Evolutionary conservation across 2,113 vertebrate species (phyloP).

Genomic region (Carlito syrichta): DNA sequence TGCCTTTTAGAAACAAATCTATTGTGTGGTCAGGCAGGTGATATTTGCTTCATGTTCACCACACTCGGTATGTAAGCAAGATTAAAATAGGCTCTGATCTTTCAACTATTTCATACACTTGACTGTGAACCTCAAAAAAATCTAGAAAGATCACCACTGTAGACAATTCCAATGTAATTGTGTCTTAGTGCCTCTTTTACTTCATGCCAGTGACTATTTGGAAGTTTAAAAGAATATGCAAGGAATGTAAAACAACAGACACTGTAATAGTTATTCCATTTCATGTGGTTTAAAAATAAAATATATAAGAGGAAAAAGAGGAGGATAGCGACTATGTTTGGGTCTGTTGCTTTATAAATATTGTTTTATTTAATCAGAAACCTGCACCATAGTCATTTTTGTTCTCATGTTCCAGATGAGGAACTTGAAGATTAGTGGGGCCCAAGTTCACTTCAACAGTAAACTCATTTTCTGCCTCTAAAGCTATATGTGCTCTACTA

Average conservation of each 20-base stretch:
- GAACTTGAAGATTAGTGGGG: neutral
- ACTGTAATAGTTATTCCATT: neutral
- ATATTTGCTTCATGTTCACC: neutral
- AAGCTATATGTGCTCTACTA: neutral
- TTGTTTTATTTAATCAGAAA: neutral
- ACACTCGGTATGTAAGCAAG: neutral
- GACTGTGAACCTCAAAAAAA: neutral
- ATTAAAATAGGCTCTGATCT: neutral
- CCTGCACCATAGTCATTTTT: neutral
- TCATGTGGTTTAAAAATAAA: constrained; percentile 25
- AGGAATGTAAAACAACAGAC: neutral
- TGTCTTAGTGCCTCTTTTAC: neutral
- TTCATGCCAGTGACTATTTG: neutral
- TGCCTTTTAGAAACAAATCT: constrained; percentile 6
- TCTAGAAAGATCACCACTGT: neutral
- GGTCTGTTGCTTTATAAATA: neutral
- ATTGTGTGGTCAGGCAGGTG: neutral
- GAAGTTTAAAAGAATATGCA: constrained; percentile 20
- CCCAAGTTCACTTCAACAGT: neutral
- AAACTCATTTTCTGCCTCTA: neutral
- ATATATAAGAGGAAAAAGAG: neutral
- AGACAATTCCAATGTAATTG: neutral
- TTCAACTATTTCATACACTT: neutral
- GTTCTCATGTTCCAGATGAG: neutral
- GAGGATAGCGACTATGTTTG: neutral